phyloP scores from a whole-genome alignment of 37 sponge, comb jelly and placozoan species.

The Halisarca cf. caerulea region DNA sequence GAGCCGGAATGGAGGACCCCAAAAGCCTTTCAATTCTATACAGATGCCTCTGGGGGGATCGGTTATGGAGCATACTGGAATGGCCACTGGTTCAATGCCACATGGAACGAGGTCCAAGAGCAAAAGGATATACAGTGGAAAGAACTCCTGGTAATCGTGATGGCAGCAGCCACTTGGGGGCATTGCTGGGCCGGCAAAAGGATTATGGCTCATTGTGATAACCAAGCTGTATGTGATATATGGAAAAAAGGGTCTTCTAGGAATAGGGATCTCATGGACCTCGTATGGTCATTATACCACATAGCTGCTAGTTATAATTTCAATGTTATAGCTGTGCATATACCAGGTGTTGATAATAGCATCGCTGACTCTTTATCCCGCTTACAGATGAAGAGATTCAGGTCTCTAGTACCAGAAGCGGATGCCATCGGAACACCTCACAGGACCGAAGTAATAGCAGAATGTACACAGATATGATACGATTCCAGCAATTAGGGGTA shows the following conservation, averaged over 20 bases:
- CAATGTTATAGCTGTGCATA: conserved; percentile 22
- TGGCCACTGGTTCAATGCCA: conserved; percentile 25
- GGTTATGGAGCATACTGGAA: conserved; percentile 40
- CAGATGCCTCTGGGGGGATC: conserved; percentile 38
- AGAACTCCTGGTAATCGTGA: conserved; percentile 50
- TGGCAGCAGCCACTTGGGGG: conserved; percentile 59
- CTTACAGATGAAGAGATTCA: background rate
- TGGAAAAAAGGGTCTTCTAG: conserved; percentile 18
- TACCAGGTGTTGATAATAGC: conserved; percentile 22
- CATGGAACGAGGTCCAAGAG: conserved; percentile 3
- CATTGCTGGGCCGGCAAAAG: conserved; percentile 27
- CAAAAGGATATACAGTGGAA: conserved; percentile 22
- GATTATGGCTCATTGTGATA: conserved; percentile 37
- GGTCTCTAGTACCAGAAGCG: conserved; percentile 24
- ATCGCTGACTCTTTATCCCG: conserved; percentile 61
- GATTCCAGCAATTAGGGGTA: conserved; percentile 13
- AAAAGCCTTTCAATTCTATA: conserved; percentile 15
- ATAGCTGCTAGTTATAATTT: conserved; percentile 35
- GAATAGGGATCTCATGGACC: conserved; percentile 46
- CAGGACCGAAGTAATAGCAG: background rate
- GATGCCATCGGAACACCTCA: background rate
- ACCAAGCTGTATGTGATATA: conserved; percentile 41
- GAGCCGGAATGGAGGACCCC: conserved; percentile 13
- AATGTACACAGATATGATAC: no score
- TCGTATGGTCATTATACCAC: conserved; percentile 45